Evolutionary conservation across 2,797 vertebrate genomes (phyloP).

Genomic region (Meda fulgida): DNA sequence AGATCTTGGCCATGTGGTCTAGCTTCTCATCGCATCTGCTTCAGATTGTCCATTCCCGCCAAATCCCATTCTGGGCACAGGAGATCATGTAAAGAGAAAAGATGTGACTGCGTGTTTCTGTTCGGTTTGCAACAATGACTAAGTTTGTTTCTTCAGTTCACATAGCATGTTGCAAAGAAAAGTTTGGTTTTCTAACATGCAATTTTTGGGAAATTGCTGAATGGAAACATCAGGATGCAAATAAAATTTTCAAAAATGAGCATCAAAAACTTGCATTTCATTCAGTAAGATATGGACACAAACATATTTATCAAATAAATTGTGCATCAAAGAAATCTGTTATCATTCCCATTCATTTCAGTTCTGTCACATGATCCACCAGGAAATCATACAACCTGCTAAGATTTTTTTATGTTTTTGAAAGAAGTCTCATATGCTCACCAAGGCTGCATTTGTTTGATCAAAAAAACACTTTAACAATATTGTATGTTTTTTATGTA

Average conservation of each 20-base stretch:
- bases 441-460: neutral
- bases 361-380: neutral
- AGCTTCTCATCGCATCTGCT: constrained; percentile 50
- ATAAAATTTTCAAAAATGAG: neutral
- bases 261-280: neutral
- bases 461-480: neutral
- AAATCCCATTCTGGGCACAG: constrained; percentile 40
- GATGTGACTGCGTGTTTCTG: constrained; percentile 4
- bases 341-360: neutral
- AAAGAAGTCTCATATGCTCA: neutral
- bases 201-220: neutral
- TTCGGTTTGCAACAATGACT: neutral
- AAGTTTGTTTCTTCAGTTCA: neutral
- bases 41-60: constrained; percentile 22
- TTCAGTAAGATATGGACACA: neutral
- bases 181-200: neutral
- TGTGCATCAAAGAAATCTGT: neutral
- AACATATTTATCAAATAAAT: neutral
- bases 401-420: neutral
- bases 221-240: neutral
- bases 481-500: neutral
- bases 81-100: constrained; percentile 46
- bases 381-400: neutral
- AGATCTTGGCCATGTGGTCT: constrained; percentile 52
- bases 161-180: neutral